Percentiles rank a stretch among this genome's conserved stretches.
Conservation (phyloP, 2,888 invertebrate species). For the Axea sp. region DNA sequence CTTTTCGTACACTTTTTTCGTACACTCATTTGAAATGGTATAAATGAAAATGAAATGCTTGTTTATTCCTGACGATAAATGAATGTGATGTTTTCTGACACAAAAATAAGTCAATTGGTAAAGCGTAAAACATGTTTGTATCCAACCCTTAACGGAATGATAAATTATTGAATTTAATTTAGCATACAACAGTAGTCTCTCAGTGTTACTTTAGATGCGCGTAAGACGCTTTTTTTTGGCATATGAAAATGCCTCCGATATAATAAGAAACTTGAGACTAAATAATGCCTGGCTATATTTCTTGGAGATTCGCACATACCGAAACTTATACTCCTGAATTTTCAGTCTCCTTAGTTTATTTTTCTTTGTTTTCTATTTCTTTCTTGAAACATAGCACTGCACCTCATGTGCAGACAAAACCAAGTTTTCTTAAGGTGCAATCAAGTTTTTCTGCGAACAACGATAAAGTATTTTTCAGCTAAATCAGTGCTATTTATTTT, state of each 20-base stretch:
- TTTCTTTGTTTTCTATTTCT: conserved; percentile 11
- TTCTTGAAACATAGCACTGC: conserved; percentile 23
- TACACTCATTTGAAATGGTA: too few species aligned
- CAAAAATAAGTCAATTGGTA: too few species aligned
- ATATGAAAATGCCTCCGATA: conserved; percentile 70
- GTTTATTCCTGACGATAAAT: too few species aligned
- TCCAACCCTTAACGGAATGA: too few species aligned
- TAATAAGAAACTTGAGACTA: conserved; percentile 74
- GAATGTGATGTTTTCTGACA: too few species aligned
- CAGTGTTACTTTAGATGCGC: too few species aligned
- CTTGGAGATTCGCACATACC: conserved; percentile 46
- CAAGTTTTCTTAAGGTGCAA: conserved; percentile 21
- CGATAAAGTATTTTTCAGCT: conserved; percentile 16
- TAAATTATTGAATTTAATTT: too few species aligned
- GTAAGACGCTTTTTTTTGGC: conserved; percentile 50
- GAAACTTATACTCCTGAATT: conserved; percentile 42
- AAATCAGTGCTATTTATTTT: conserved; percentile 30
- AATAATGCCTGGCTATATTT: conserved; percentile 73
- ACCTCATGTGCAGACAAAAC: conserved; percentile 25
- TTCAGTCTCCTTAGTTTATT: conserved; percentile 10
- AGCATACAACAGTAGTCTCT: too few species aligned
- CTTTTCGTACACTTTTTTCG: too few species aligned
- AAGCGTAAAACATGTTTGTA: too few species aligned
- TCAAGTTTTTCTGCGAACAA: conserved; percentile 26
- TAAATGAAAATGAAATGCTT: too few species aligned